Base-by-base conservation (phyloP, 2,797 vertebrate genomes). In the Vireo griseus region DNA sequence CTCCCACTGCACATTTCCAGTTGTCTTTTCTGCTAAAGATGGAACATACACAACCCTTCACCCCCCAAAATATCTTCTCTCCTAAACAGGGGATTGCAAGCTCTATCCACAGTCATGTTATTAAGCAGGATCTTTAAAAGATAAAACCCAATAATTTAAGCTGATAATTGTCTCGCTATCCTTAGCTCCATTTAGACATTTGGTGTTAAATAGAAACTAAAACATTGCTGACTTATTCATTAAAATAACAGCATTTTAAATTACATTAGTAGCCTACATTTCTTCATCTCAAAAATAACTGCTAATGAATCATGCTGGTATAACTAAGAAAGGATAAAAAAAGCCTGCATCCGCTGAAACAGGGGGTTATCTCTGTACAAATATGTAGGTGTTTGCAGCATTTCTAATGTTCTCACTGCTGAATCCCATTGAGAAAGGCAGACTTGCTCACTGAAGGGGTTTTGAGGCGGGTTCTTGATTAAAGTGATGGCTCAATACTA, bases 281-380 rank as follows among this genome's bases (percentile, higher is more conserved):
- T 86, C 95, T 95, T 86, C 95, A 86, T 89, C 92, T 94, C 94
- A 92, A 92, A 94, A 96, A 96, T 91, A 97, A 95, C 88, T 62
- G 76, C 92, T 93, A 93, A 97, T 98, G 98, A 98, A 97, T 98
- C 98, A 98, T 79, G 77, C 92, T 94, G 94, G 94, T 97, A 97
- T 95, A 98, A 98, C 97, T 97, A 98, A 97, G 95, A 72, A 68
- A 48, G 80, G 96, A 97, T 97, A 95, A 97, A 98, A 97, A 97
- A 97, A 95, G 95, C 51, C 69, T 10, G 31, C 48, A 95, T 86
- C 88, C 6, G 90, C 93, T 87, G 51, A 44, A 92, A 55, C 61
- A 72, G 67, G 94, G 96, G 98, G 97, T 97, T 97, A 97, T 96
- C 97, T 97, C 92, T 95, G 97, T 95, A 95, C 92, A 96, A 94